Evolutionary conservation across 1,140 invertebrate genomes (phyloP).

Genomic region (Argopecten irradians): DNA sequence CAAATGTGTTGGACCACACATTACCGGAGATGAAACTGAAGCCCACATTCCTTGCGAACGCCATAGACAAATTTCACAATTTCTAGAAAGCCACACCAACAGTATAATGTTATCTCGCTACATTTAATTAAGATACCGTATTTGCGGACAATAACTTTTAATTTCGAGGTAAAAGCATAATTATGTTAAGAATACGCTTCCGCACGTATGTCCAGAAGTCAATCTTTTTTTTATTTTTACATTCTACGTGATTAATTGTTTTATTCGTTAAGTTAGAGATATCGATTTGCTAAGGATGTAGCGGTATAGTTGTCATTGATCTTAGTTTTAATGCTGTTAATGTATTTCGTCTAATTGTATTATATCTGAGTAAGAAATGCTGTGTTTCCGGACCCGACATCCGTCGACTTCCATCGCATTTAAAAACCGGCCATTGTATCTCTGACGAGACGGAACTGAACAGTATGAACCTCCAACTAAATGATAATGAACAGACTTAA

Average conservation of each 20-base stretch:
- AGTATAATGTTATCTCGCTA: no score
- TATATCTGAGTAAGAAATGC: not conserved
- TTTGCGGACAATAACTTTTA: no score
- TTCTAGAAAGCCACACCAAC: no score
- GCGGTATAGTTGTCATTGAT: not conserved
- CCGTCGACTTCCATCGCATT: not conserved
- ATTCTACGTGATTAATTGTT: not conserved
- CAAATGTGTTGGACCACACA: no score
- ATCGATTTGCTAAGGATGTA: not conserved
- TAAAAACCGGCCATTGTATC: not conserved
- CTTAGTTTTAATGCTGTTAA: not conserved
- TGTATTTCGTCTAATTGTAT: not conserved
- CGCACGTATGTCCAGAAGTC: no score
- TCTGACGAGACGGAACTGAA: not conserved
- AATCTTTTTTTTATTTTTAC: no score
- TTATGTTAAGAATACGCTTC: no score
- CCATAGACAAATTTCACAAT: no score
- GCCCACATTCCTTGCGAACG: no score
- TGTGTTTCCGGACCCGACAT: not conserved
- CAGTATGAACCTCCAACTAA: not conserved
- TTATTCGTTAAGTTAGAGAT: not conserved
- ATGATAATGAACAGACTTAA: not conserved
- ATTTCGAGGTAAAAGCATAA: no score
- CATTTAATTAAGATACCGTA: no score
- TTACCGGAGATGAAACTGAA: no score